Conservation (phyloP, 2,113 vertebrate species). For the Chaetodon auriga region DNA sequence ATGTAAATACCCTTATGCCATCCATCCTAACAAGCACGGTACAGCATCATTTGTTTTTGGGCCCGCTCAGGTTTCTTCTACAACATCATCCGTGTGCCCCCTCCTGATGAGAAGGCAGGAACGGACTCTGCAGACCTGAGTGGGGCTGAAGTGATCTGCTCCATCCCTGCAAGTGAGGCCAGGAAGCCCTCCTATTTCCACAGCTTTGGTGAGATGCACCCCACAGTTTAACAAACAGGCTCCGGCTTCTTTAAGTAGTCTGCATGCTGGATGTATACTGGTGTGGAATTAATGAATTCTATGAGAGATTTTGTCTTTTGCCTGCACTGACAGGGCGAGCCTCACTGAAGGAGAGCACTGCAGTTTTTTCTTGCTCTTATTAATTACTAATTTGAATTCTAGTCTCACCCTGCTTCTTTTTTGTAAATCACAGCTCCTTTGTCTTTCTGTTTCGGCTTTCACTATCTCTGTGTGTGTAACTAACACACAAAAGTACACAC, state of each 20-base stretch:
- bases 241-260: neutral
- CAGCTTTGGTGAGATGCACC: slow-evolving; percentile 89
- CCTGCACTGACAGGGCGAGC: slow-evolving; percentile 31
- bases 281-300: slow-evolving; percentile 36
- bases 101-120: slow-evolving; percentile 76
- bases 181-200: slow-evolving; percentile 94
- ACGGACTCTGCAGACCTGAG: slow-evolving; percentile 78
- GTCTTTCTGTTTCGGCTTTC: slow-evolving; percentile 53
- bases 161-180: slow-evolving; percentile 84
- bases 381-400: slow-evolving; percentile 70
- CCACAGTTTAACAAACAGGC: slow-evolving; percentile 24
- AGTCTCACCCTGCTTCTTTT: slow-evolving; percentile 31
- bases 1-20: neutral
- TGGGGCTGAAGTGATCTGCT: slow-evolving; percentile 89
- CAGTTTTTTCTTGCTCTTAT: slow-evolving; percentile 14
- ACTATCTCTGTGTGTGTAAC: slow-evolving; percentile 17
- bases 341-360: slow-evolving; percentile 25
- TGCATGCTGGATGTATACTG: slow-evolving; percentile 23
- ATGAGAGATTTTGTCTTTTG: neutral
- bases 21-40: neutral
- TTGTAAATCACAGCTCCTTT: slow-evolving; percentile 59
- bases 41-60: neutral
- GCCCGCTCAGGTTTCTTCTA: slow-evolving; percentile 87
- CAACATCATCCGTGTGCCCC: slow-evolving; percentile 90
- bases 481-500: neutral